Percentiles rank a stretch among this genome's conserved stretches.
Evolutionary conservation across 2,888 invertebrate genomes (phyloP).

Genomic region (Cantharis rustica): DNA sequence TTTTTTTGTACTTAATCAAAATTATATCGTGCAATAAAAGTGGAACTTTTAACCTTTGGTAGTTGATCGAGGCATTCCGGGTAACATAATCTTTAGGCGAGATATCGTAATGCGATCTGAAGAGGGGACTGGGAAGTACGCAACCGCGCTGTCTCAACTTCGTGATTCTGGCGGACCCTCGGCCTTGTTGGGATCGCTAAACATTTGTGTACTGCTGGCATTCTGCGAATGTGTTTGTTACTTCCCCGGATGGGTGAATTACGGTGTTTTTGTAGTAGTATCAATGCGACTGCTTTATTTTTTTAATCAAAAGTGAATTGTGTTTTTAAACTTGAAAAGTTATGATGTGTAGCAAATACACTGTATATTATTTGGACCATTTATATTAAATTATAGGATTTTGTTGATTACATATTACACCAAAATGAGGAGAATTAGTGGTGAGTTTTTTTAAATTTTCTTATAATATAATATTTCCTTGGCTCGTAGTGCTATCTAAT

Average conservation of each 20-base stretch:
- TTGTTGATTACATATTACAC: neutral
- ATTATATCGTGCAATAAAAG: neutral
- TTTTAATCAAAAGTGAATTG: neutral
- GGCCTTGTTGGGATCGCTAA: conserved; percentile 30
- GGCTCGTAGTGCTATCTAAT: neutral
- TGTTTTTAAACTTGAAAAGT: neutral
- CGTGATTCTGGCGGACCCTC: conserved; percentile 31
- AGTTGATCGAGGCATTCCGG: conserved; percentile 29
- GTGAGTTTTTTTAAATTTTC: conserved; percentile 23
- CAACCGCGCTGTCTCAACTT: conserved; percentile 41
- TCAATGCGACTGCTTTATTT: neutral
- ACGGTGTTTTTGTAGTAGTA: conserved; percentile 10
- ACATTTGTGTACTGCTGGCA: conserved; percentile 32
- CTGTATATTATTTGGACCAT: neutral
- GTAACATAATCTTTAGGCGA: conserved; percentile 37
- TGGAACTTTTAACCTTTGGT: conserved; percentile 2
- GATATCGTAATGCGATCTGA: conserved; percentile 28
- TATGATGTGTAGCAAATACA: neutral
- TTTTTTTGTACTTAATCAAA: neutral
- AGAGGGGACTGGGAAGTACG: conserved; percentile 34
- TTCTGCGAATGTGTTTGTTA: conserved; percentile 22
- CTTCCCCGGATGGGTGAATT: conserved; percentile 7
- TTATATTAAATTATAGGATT: neutral
- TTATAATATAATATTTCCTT: neutral
- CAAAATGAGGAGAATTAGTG: conserved; percentile 38